These are phyloP conservation scores for Chamaea fasciata DNA, from an alignment of 2,113 vertebrate genomes.

Conservation along the genomic window DNA sequence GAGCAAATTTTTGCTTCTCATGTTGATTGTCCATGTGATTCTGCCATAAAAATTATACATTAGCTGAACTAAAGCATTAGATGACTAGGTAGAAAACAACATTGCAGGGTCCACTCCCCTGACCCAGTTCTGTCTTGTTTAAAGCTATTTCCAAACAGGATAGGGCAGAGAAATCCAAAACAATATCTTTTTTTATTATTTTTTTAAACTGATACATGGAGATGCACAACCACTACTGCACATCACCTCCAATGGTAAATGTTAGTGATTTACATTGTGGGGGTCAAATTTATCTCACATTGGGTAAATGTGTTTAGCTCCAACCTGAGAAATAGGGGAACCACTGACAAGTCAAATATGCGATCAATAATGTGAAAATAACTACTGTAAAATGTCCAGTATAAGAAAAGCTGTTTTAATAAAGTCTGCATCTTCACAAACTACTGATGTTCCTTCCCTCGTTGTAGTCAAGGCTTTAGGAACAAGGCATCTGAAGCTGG, in stretches of 20 bases:
- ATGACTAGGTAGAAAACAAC: background rate
- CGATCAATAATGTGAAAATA: background rate
- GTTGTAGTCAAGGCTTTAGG: background rate
- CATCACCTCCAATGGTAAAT: background rate
- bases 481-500: slow-evolving; percentile 5
- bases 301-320: background rate
- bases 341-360: background rate
- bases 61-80: background rate
- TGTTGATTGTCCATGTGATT: background rate
- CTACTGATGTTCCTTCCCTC: background rate
- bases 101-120: background rate
- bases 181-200: background rate
- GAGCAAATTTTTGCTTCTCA: background rate
- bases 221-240: background rate
- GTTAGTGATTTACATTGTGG: background rate
- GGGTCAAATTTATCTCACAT: background rate
- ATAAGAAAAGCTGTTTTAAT: background rate
- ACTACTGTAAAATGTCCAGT: background rate
- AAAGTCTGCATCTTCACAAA: background rate
- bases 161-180: background rate
- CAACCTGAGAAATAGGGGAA: background rate
- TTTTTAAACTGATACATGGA: background rate
- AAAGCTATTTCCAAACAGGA: background rate
- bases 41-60: background rate
- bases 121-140: background rate